These are phyloP conservation scores for Axea sp. DNA, from an alignment of 2,888 invertebrate genomes.

Conservation along the genomic window DNA sequence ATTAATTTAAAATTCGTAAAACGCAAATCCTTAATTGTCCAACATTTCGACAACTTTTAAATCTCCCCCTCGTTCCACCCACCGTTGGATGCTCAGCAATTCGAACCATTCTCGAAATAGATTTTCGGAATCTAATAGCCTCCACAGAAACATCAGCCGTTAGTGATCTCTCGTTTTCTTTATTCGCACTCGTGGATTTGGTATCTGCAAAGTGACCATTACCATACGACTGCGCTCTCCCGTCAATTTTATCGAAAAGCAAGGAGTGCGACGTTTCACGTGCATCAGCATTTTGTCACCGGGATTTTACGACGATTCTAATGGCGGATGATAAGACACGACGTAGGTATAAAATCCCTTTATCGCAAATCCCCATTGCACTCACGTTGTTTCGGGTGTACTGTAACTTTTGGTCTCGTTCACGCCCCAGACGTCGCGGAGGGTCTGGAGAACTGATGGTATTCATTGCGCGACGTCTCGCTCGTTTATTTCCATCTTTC, in stretches of 20 bases:
- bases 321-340: conserved; percentile 46
- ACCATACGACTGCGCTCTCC: conserved; percentile 29
- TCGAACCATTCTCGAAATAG: conserved; percentile 19
- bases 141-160: conserved; percentile 23
- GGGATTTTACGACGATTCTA: conserved; percentile 50
- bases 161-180: conserved; percentile 38
- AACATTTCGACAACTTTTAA: too few relatives aligned
- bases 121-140: conserved; percentile 45
- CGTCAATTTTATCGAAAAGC: conserved; percentile 45
- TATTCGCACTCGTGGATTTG: conserved; percentile 20
- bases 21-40: too few relatives aligned
- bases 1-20: too few relatives aligned
- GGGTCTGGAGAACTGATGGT: neutral
- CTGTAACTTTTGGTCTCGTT: conserved; percentile 38
- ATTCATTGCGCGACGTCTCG: conserved; percentile 57
- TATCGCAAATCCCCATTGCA: conserved; percentile 29
- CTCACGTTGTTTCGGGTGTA: conserved; percentile 43
- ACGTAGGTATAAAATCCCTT: conserved; percentile 45
- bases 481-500: conserved; percentile 59
- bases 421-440: conserved; percentile 13
- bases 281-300: conserved; percentile 52
- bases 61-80: too few relatives aligned
- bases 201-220: conserved; percentile 51
- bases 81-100: conserved; percentile 15
- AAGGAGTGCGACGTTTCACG: conserved; percentile 16